Base-by-base conservation (phyloP, 2,113 vertebrate genomes). In the Callithrix jacchus region DNA sequence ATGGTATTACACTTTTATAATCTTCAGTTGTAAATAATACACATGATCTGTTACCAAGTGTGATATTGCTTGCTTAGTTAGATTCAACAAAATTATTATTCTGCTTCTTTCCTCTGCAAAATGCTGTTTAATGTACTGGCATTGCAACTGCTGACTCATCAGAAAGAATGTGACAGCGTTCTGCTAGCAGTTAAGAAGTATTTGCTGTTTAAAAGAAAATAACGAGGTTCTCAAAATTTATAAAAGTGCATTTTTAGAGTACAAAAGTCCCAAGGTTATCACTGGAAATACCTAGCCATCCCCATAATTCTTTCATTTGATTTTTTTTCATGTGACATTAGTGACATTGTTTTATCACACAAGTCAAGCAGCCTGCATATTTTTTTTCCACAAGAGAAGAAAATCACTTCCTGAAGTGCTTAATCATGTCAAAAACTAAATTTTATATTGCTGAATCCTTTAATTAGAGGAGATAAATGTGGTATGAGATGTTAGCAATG, bases 91-190 rank as follows among this genome's bases (percentile, higher is more conserved):
- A 61, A 54, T 85, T 2, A 74, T 90, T 94, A 73, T 89, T 95
- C 52, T 83, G 49, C 17, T 97, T 10, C 74, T 94, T 96, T 83
- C 52, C 52, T 95, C 91, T 95, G 42, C 93, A 79, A 94, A 96
- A 47, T 95, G 17, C 4, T 87, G 17, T 85, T 94, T 87, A 87
- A 27, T 96, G 94, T 5, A 6, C 8, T 71, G 95, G 8, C 0
- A 10, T 54, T 91, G 86, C 23, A 94, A 58, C 61, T 97, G 87
- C 97, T 93, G n/a, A 85, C 66, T 97, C 25, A 87, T 92, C 93
- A 92, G 79, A 70, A 97, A 94, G 14, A 27, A 73, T 73, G 37
- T 70, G 92, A 74, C 52, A 95, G 58, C 61, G 89, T 92, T 95
- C 23, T 35, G 58, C 21, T 30, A 80, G 81, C 49, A 94, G 96